These are phyloP conservation scores for Dendroctonus ponderosae DNA, from an alignment of 1,140 invertebrate genomes.

Conservation along the genomic window DNA sequence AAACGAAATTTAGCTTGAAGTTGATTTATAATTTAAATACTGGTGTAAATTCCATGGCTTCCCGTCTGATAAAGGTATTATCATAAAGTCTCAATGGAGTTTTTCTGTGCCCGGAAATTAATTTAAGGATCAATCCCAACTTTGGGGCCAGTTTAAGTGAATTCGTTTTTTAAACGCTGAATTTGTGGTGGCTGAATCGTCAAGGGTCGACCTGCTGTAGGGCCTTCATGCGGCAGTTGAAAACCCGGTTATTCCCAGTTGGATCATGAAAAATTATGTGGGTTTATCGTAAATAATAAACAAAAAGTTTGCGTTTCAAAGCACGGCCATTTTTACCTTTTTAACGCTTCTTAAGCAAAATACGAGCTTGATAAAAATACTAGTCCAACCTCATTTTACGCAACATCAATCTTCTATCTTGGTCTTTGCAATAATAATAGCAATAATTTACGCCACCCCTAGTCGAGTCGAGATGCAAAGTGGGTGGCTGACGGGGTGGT, in stretches of 20 bases:
- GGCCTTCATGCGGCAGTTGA: neutral
- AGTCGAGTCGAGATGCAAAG: slow-evolving; percentile 26
- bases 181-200: neutral
- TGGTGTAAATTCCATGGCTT: slow-evolving; percentile 1
- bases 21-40: slow-evolving; percentile 1
- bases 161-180: slow-evolving; percentile 19
- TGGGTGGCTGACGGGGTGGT: slow-evolving; percentile 22
- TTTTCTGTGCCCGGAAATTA: slow-evolving; percentile 23
- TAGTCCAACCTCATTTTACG: slow-evolving; percentile 9
- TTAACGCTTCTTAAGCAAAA: no score
- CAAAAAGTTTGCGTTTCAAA: no score
- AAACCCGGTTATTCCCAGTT: neutral
- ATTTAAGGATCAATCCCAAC: slow-evolving; percentile 20
- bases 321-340: no score
- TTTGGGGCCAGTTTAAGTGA: slow-evolving; percentile 16
- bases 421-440: slow-evolving; percentile 28
- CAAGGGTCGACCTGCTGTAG: neutral
- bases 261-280: slow-evolving; percentile 3
- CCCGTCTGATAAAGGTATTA: slow-evolving; percentile 15
- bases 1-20: no score
- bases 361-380: no score
- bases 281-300: no score
- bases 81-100: slow-evolving; percentile 16
- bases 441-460: slow-evolving; percentile 24
- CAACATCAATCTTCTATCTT: slow-evolving; percentile 19